Evolutionary conservation across 1,140 invertebrate genomes (phyloP), one percentile per base, ranked within the genome.

Genomic region (Drosophila neocordata): DNA sequence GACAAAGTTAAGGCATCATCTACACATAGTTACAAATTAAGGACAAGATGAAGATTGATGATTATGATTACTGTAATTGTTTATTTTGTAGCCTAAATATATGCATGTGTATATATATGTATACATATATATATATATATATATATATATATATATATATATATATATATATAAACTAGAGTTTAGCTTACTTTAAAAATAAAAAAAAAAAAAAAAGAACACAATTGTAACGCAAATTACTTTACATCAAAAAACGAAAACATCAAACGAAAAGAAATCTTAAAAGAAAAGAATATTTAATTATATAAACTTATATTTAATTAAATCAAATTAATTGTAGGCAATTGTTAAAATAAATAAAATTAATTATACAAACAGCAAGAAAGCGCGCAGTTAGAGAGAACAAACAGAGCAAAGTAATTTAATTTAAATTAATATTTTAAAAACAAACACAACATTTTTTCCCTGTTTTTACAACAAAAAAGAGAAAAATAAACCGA

Each of bases 281-380:
- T 74, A 65, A 80, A 69, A 44, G 65, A 58, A 67, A 68, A 53
- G 11, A 41, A 57, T 56, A 73, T 69, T 65, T 65, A 64, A 34
- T 56, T 74, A 74, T 74, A 37, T 60, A 73, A 67, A 73, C 73
- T 69, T 75, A 65, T 63, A 76, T 76, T 75, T 63, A 63, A 64
- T 57, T 65, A 72, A 80, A 73, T 67, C 63, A 62, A 76, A 59
- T 58, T 73, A 80, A 65, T 62, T 68, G 82, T 85, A 85, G 81
- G 82, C 67, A 85, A 85, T 87, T 85, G 81, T 87, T 85, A 74
- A 85, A 80, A 38, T 64, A 64, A 73, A 81, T 65, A 78, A 85
- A 81, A 75, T 65, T 81, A 85, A 81, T 85, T 81, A 87, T 78
- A 85, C 82, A 77, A 31, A 81, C 61, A 68, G 66, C 44, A 85